phyloP scores from a whole-genome alignment of 2,113 vertebrate genomes.

The Pseudorectes ferrugineus region DNA sequence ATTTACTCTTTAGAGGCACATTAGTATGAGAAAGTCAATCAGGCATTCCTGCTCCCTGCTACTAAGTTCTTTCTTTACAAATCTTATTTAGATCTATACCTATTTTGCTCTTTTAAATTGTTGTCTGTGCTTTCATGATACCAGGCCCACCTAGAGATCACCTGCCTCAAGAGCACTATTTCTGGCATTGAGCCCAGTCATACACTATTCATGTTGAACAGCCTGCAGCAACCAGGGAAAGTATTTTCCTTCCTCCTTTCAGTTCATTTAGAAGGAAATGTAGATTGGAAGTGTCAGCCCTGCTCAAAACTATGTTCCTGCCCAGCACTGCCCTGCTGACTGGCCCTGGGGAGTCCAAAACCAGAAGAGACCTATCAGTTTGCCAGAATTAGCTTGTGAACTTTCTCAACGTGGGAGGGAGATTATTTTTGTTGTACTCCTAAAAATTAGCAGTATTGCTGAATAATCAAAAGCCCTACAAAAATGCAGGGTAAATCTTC shows the following conservation, averaged over 20 bases:
- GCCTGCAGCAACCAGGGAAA: not conserved
- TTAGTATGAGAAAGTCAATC: not conserved
- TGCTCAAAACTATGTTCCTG: not conserved
- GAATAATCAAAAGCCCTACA: not conserved
- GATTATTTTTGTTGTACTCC: not conserved
- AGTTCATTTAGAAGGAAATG: not conserved
- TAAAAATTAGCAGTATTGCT: not conserved
- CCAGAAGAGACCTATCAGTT: not conserved
- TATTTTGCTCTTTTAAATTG: not conserved
- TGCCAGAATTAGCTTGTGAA: not conserved
- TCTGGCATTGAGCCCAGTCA: not conserved
- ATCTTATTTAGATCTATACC: not conserved
- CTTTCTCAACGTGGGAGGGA: not conserved
- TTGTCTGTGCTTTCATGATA: not conserved
- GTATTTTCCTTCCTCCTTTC: not conserved
- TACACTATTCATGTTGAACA: not conserved
- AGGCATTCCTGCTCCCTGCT: not conserved
- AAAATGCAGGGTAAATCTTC: not conserved
- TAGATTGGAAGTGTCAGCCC: not conserved
- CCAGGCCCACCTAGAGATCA: not conserved
- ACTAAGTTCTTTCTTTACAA: not conserved
- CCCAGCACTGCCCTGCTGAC: not conserved
- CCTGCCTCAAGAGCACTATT: not conserved
- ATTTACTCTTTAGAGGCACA: not conserved
- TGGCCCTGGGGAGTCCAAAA: not conserved